Conservation (phyloP, 2,888 invertebrate species). For the Melanophora roralis region DNA sequence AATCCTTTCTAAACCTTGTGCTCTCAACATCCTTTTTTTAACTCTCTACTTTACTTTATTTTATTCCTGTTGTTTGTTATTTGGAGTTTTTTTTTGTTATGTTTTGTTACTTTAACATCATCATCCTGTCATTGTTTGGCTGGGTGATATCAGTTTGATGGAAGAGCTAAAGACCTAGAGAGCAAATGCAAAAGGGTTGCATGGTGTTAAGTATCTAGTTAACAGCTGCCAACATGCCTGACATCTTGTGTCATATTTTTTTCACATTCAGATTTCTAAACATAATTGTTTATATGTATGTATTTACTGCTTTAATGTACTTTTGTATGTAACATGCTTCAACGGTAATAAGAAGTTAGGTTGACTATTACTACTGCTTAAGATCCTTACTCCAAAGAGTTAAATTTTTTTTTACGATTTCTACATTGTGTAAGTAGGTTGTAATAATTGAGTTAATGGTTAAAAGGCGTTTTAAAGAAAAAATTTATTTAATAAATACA, state of each 20-base stretch:
- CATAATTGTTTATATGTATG: not conserved
- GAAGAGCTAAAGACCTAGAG: not conserved
- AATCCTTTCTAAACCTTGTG: constrained; percentile 54
- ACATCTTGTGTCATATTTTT: constrained; percentile 60
- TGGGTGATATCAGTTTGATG: not conserved
- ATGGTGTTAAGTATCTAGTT: constrained; percentile 52
- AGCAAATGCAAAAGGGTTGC: constrained; percentile 48
- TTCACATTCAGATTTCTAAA: constrained; percentile 19
- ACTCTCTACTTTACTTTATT: constrained; percentile 3
- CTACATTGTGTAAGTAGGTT: constrained; percentile 57
- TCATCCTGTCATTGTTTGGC: constrained; percentile 18
- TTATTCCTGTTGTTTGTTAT: not conserved
- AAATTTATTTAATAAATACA: constrained; percentile 60
- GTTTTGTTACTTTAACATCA: constrained; percentile 21
- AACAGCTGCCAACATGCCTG: constrained; percentile 63
- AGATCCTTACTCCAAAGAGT: constrained; percentile 21
- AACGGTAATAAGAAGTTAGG: constrained; percentile 47
- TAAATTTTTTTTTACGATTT: not conserved
- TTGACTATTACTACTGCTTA: constrained; percentile 54
- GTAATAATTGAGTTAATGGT: constrained; percentile 63
- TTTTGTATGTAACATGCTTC: not conserved
- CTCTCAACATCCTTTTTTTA: constrained; percentile 38
- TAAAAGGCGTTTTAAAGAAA: constrained; percentile 62
- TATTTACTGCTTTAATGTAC: no score
- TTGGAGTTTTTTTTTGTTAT: no score